Conservation (phyloP, 2,113 vertebrate genomes). For the Cyphomyrus discorhynchus region DNA sequence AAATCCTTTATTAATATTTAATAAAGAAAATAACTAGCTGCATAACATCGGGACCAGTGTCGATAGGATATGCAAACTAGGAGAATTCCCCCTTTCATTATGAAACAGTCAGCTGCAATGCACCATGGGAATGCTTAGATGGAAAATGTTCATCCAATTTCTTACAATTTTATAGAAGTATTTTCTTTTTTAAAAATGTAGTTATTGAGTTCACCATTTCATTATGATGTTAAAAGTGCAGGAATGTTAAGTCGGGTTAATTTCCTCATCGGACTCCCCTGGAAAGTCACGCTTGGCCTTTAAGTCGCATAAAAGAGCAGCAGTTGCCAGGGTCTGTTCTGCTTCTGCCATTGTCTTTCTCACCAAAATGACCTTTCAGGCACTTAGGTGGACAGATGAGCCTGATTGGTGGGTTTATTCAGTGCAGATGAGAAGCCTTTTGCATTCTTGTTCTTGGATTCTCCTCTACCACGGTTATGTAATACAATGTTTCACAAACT, state of each 20-base stretch:
- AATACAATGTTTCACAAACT: neutral
- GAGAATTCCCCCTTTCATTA: neutral
- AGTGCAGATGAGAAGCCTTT: neutral
- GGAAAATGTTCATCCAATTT: neutral
- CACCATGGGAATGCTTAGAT: neutral
- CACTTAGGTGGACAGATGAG: neutral
- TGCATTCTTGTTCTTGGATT: neutral
- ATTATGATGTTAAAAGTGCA: neutral
- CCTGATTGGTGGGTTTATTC: neutral
- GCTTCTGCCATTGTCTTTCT: neutral
- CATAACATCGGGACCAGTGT: neutral
- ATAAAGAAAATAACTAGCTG: neutral
- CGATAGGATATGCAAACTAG: neutral
- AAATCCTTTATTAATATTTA: neutral
- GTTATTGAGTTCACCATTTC: neutral
- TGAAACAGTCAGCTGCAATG: neutral
- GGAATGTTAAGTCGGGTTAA: neutral
- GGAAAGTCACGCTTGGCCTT: neutral
- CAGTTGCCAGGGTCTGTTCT: neutral
- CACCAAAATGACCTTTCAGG: neutral
- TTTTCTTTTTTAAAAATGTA: neutral
- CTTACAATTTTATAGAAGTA: neutral
- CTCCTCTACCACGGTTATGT: neutral
- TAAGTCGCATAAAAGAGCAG: neutral
- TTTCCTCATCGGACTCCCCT: neutral